phyloP scores from a whole-genome alignment of 2,888 invertebrate species.

The Tetragnatha montana region DNA sequence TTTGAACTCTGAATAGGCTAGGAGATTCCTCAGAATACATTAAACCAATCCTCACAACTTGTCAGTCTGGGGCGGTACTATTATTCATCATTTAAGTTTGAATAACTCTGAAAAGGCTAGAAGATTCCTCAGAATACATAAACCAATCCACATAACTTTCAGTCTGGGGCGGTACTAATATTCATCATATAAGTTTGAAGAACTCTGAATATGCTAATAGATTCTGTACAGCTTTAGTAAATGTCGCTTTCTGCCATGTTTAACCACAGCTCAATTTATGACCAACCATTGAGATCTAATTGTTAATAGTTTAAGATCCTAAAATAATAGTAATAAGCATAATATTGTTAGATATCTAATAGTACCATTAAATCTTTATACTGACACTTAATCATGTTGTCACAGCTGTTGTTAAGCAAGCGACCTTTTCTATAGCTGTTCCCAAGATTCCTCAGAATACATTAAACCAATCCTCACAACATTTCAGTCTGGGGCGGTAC shows the following conservation, averaged over 20 bases:
- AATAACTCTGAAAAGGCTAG: background rate
- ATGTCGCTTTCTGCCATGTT: no score
- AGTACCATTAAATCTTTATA: no score
- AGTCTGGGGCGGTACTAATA: background rate
- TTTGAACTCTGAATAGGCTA: background rate
- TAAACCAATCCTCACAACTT: background rate
- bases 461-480: background rate
- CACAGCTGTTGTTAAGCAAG: no score
- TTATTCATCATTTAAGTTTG: background rate
- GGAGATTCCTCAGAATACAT: background rate
- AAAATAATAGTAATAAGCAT: no score
- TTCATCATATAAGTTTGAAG: background rate
- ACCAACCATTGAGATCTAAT: no score
- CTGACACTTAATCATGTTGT: no score
- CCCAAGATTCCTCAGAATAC: background rate
- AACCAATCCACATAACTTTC: conserved; percentile 2
- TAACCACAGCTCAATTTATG: no score
- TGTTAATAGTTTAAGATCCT: no score
- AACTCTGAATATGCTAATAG: background rate
- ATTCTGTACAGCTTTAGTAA: no score
- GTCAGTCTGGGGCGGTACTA: background rate
- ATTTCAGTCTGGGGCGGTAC: background rate
- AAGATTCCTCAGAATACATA: background rate
- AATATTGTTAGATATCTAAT: no score
- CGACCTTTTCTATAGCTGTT: no score